Percentiles rank a stretch among this genome's conserved stretches.
Conservation (phyloP, 2,113 vertebrate genomes). For the Stercorarius parasiticus region DNA sequence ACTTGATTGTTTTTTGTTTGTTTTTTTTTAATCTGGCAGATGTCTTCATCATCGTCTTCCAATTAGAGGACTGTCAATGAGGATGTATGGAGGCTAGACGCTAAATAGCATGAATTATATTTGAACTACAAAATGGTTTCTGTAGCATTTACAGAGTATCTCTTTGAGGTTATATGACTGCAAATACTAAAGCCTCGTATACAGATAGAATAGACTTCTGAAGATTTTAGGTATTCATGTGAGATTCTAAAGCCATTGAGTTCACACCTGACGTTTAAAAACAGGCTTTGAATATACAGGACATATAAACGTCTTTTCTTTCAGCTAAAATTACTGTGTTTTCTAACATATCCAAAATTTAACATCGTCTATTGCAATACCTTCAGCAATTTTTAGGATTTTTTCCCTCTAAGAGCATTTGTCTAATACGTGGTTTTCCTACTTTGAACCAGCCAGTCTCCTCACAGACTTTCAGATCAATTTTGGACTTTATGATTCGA, state of each 20-base stretch:
- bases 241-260: background rate
- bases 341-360: background rate
- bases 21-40: background rate
- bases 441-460: background rate
- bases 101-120: background rate
- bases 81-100: background rate
- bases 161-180: background rate
- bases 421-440: background rate
- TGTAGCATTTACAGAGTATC: background rate
- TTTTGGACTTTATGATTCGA: constrained; percentile 41
- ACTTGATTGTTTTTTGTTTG: background rate
- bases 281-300: background rate
- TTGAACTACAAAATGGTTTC: background rate
- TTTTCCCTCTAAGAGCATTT: background rate
- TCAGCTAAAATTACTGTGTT: background rate
- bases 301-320: background rate
- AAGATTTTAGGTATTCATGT: background rate
- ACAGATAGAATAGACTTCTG: background rate
- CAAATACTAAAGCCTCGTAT: background rate
- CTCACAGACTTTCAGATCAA: background rate
- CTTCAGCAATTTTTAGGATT: background rate
- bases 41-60: background rate
- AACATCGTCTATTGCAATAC: background rate
- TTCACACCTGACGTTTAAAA: background rate
- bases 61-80: background rate